phyloP scores from a whole-genome alignment of 2,797 vertebrate genomes.

The Onychomys torridus region DNA sequence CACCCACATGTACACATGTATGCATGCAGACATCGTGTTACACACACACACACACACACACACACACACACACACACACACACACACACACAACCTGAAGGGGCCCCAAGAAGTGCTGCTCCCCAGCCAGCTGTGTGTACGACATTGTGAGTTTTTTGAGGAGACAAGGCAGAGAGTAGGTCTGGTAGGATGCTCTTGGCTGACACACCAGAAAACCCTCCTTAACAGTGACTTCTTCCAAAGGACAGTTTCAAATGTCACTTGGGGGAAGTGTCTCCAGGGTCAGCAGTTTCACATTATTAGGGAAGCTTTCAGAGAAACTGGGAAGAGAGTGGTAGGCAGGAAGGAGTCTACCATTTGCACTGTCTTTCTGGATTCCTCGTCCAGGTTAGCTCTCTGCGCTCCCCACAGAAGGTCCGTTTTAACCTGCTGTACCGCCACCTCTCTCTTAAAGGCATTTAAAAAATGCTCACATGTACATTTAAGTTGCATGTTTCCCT shows the following conservation, averaged over 20 bases:
- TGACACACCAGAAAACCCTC: not conserved
- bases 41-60: not conserved
- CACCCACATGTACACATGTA: not conserved
- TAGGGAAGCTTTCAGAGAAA: not conserved
- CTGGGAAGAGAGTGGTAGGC: too few relatives aligned
- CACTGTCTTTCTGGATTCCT: not conserved
- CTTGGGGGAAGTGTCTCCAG: not conserved
- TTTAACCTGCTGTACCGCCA: not conserved
- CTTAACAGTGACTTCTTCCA: not conserved
- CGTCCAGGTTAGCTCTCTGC: not conserved
- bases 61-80: not conserved
- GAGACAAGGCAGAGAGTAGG: not conserved
- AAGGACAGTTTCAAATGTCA: not conserved
- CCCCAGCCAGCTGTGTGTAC: not conserved
- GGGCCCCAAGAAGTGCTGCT: not conserved
- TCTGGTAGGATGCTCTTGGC: not conserved
- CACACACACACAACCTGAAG: not conserved
- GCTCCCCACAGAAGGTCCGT: not conserved
- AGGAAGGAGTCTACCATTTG: fast-evolving
- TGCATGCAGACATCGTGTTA: not conserved
- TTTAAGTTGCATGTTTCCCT: not conserved
- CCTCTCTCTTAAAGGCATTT: not conserved
- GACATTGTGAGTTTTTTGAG: not conserved
- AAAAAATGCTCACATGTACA: not conserved
- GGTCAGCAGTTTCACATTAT: not conserved